Evolutionary conservation across 1,140 invertebrate species (phyloP).

Genomic region (Hycleus cichorii): DNA sequence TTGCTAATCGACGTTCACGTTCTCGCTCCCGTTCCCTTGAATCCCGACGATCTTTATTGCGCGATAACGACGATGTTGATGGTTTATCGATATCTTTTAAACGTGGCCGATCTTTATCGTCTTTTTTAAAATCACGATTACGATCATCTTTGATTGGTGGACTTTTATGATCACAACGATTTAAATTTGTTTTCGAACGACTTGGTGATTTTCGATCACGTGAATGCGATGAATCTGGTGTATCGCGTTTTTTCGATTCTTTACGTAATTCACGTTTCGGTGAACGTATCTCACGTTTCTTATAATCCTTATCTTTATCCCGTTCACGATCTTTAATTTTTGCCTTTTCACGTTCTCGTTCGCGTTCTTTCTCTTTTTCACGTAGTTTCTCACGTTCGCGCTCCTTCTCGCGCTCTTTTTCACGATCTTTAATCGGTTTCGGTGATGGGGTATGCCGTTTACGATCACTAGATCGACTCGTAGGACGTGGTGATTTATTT

Average conservation of each 20-base stretch:
- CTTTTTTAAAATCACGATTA: constrained; percentile 26
- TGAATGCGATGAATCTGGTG: constrained; percentile 37
- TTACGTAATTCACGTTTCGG: constrained; percentile 32
- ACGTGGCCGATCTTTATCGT: constrained; percentile 28
- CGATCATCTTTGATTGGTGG: constrained; percentile 30
- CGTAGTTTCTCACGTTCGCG: constrained; percentile 31
- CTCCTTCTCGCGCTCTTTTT: constrained; percentile 34
- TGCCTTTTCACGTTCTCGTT: constrained; percentile 32
- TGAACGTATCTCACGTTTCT: constrained; percentile 31
- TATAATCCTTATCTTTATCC: constrained; percentile 34
- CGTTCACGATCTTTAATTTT: constrained; percentile 33
- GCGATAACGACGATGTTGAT: constrained; percentile 19
- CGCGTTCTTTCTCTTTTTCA: constrained; percentile 34
- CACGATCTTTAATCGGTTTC: constrained; percentile 35
- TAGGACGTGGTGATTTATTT: constrained; percentile 37
- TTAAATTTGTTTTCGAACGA: constrained; percentile 18
- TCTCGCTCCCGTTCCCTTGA: constrained; percentile 36
- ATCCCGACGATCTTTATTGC: constrained; percentile 34
- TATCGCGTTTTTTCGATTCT: constrained; percentile 33
- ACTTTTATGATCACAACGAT: constrained; percentile 26
- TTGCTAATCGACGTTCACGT: constrained; percentile 39
- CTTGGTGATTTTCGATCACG: constrained; percentile 36
- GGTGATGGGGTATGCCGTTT: constrained; percentile 40
- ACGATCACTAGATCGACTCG: constrained; percentile 29
- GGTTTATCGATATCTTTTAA: constrained; percentile 20